A percentile compares a stretch with the other conserved stretches of the same genome.
phyloP scores from a whole-genome alignment of 2,888 invertebrate genomes.

The Erebia epiphron region DNA sequence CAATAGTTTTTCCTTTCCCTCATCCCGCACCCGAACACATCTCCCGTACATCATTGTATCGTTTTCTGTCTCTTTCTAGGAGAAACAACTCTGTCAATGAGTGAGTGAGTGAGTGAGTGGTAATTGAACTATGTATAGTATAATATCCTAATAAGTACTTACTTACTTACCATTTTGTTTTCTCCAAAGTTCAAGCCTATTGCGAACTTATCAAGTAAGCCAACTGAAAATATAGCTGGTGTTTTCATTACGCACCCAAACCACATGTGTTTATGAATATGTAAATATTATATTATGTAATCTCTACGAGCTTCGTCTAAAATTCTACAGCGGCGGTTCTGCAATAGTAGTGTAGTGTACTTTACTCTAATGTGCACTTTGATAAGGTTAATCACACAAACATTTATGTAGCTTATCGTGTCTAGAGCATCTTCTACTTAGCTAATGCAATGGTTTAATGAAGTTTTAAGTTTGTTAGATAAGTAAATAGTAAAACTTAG shows the following conservation, averaged over 20 bases:
- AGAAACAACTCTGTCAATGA: too few relatives aligned
- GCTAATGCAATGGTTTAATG: background rate
- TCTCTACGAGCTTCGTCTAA: conserved; percentile 15
- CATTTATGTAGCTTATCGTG: conserved; percentile 3
- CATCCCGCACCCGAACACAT: too few relatives aligned
- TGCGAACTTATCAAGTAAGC: background rate
- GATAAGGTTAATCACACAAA: conserved; percentile 22
- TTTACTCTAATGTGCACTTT: conserved; percentile 28
- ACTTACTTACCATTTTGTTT: too few relatives aligned
- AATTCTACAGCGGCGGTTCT: conserved; percentile 10
- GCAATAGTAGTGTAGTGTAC: conserved; percentile 20
- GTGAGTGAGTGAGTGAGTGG: too few relatives aligned
- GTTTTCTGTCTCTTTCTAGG: too few relatives aligned
- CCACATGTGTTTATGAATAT: conserved; percentile 23
- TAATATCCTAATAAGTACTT: too few relatives aligned
- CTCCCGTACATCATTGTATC: too few relatives aligned
- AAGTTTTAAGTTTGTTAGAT: background rate
- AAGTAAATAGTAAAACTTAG: background rate
- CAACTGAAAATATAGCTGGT: background rate
- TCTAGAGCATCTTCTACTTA: background rate
- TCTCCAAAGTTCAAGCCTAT: too few relatives aligned
- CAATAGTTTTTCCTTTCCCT: too few relatives aligned
- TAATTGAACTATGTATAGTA: too few relatives aligned
- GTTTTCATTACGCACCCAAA: conserved; percentile 9
- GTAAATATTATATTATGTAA: conserved; percentile 18